These are phyloP conservation scores for Otolemur crassicaudatus DNA, from an alignment of 2,797 vertebrate genomes.

Conservation along the genomic window DNA sequence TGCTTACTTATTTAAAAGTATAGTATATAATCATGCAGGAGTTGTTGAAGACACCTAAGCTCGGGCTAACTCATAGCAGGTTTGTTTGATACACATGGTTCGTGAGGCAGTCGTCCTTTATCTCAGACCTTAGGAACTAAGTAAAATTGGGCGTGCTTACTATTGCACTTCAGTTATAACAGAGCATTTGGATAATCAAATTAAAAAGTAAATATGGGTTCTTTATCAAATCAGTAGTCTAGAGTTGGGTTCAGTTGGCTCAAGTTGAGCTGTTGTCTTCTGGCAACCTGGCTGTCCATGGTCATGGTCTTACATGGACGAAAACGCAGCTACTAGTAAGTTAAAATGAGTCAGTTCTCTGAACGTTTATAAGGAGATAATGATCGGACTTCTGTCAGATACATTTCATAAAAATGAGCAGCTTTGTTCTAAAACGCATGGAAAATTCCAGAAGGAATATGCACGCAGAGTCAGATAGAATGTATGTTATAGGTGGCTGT, in stretches of 20 bases:
- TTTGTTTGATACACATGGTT: conserved; percentile 30
- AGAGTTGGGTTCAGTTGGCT: neutral
- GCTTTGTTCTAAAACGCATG: conserved; percentile 58
- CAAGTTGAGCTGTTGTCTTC: neutral
- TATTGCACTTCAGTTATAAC: conserved; percentile 9
- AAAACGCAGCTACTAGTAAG: neutral
- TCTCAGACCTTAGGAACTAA: conserved; percentile 30
- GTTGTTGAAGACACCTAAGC: conserved; percentile 46
- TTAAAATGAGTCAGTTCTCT: neutral
- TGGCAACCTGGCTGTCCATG: neutral
- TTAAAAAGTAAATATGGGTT: neutral
- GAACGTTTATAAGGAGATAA: neutral
- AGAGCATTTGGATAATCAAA: conserved; percentile 9
- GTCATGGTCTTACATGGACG: neutral
- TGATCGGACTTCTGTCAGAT: neutral
- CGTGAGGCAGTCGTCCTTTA: neutral
- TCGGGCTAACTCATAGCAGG: neutral
- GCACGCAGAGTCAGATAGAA: conserved; percentile 10
- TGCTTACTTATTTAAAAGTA: conserved; percentile 62
- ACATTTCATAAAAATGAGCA: conserved; percentile 57
- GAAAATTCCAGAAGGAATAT: conserved; percentile 58
- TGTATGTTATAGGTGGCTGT: neutral
- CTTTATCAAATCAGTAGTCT: neutral
- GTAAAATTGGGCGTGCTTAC: conserved; percentile 12
- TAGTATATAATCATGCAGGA: neutral